Percentiles rank a stretch among this genome's conserved stretches.
Evolutionary conservation across 2,113 vertebrate species (phyloP).

Genomic region (Embiotoca jacksoni): DNA sequence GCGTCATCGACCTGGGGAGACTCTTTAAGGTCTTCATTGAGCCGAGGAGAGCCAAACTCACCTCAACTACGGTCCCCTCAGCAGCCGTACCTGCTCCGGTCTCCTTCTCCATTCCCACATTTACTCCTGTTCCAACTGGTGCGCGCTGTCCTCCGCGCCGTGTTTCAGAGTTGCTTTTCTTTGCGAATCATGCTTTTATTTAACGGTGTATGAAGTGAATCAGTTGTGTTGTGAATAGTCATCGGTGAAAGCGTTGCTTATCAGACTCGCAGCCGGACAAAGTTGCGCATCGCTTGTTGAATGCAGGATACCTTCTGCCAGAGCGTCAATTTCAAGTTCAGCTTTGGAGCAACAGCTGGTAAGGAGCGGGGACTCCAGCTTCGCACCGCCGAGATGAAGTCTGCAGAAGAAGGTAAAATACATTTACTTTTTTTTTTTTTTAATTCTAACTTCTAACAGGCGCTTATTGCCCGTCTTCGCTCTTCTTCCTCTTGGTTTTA

Average conservation of each 20-base stretch:
- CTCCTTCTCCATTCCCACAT: background rate
- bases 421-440: background rate
- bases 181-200: slow-evolving; percentile 49
- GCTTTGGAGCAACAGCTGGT: slow-evolving; percentile 83
- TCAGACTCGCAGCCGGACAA: slow-evolving; percentile 29
- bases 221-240: background rate
- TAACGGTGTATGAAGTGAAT: slow-evolving; percentile 40
- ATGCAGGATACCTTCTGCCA: slow-evolving; percentile 83
- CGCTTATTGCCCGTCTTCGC: background rate
- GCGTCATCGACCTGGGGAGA: slow-evolving; percentile 89
- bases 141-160: slow-evolving; percentile 12
- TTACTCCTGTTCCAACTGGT: background rate
- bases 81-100: slow-evolving; percentile 37
- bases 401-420: slow-evolving; percentile 92
- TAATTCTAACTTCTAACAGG: background rate
- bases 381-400: slow-evolving; percentile 89
- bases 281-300: slow-evolving; percentile 81
- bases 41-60: slow-evolving; percentile 60
- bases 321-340: slow-evolving; percentile 84
- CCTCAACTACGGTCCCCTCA: slow-evolving; percentile 37
- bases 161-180: slow-evolving; percentile 22
- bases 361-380: slow-evolving; percentile 82
- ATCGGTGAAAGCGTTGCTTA: slow-evolving; percentile 4
- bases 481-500: background rate
- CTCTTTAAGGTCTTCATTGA: slow-evolving; percentile 76